Percentiles rank a stretch among this genome's conserved stretches.
Evolutionary conservation across 2,113 vertebrate genomes (phyloP).

Genomic region (Climacteris rufus): DNA sequence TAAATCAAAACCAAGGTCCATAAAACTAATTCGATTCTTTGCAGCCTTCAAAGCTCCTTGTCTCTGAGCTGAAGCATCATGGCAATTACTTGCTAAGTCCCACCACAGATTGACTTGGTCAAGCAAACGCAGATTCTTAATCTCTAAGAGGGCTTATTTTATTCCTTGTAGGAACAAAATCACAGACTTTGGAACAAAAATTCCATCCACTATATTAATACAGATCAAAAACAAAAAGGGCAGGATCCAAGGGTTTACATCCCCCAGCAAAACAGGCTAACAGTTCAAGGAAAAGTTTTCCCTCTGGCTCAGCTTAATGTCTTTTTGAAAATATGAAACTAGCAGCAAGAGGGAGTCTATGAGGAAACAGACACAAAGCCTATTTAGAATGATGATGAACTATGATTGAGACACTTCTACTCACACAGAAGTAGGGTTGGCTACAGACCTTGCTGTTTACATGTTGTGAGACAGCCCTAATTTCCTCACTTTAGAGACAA

Average conservation of each 20-base stretch:
- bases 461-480: not conserved
- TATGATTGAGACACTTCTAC: not conserved
- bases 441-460: not conserved
- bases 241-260: not conserved
- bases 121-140: not conserved
- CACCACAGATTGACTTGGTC: not conserved
- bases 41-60: slow-evolving; percentile 43
- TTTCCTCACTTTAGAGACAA: not conserved
- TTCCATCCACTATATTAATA: not conserved
- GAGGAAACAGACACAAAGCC: not conserved
- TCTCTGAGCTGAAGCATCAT: not conserved
- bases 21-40: slow-evolving; percentile 62
- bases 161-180: not conserved
- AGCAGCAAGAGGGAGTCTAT: not conserved
- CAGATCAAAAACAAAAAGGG: not conserved
- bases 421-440: not conserved
- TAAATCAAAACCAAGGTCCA: slow-evolving; percentile 66
- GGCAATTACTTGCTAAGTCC: not conserved
- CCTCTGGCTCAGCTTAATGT: not conserved
- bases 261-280: not conserved
- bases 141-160: not conserved
- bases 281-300: not conserved
- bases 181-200: not conserved
- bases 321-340: not conserved
- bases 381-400: not conserved